Evolutionary conservation across 1,140 invertebrate species (phyloP), one percentile per base, ranked within the genome.

Genomic region (Diachasmimorpha longicaudata): DNA sequence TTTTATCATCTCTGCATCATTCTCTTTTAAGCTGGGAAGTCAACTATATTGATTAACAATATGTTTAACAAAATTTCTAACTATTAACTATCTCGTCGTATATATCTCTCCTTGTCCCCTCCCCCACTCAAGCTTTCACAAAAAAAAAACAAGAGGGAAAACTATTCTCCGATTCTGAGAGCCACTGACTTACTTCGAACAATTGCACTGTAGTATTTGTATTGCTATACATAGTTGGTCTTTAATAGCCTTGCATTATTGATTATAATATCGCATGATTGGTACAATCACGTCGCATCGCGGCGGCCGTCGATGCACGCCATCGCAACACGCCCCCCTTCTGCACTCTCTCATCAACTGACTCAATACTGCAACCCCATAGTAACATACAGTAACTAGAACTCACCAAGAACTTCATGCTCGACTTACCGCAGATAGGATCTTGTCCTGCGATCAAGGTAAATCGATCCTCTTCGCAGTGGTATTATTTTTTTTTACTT

Each of bases 201-300:
- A 67, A 37, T 68, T 37, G 73, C 73, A 42, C 52, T n/a, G n/a
- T 25, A 39, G 69, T 76, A 14, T 42, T 48, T 63, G 44, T 46
- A 46, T 46, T 46, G 9, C 4, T 46, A 46, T 46, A 46, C n/a
- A 46, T 46, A 46, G 44, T n/a, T 46, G 44, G 11, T 46, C 4
- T 39, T 25, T 58, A 66, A 52, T 71, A 42, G 37, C n/a, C 36
- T 21, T 63, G 80, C 80, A 79, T 87, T 87, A 86, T 87, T 85
- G 85, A 87, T 87, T 87, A 84, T 84, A 83, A 83, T 87, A 86
- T 87, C 80, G 85, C 85, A 87, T 87, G 85, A 86, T 87, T 84
- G 82, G 84, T 82, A 83, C 82, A 86, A 86, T 85, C 83, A 85
- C 76, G 80, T 84, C 78, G 75, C 78, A 81, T 81, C 81, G 82